These are phyloP conservation scores for Diachrysia chrysitis DNA, from an alignment of 2,888 invertebrate genomes.

Conservation along the genomic window DNA sequence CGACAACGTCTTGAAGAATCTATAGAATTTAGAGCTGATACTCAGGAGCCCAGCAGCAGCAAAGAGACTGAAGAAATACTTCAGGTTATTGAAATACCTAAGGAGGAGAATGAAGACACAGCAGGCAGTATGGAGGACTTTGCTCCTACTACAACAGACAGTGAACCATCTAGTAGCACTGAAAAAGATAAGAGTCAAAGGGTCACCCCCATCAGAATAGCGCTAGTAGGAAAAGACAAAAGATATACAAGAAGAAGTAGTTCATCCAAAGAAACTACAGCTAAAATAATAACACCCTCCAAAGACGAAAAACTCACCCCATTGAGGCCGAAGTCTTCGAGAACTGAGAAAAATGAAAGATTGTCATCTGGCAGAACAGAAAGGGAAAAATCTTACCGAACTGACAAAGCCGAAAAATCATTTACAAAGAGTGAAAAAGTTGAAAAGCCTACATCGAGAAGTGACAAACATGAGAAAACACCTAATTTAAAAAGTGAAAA, in stretches of 20 bases:
- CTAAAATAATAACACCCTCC: slow-evolving; percentile 50
- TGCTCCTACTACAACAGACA: slow-evolving; percentile 49
- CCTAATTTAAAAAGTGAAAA: slow-evolving; percentile 21
- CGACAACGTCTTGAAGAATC: slow-evolving; percentile 61
- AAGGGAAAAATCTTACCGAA: slow-evolving; percentile 3
- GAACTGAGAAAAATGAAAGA: slow-evolving; percentile 44
- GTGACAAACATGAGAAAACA: slow-evolving; percentile 23
- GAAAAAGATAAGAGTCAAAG: slow-evolving; percentile 61
- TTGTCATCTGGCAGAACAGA: slow-evolving; percentile 9
- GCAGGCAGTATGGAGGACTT: slow-evolving; percentile 30
- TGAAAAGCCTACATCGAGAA: slow-evolving; percentile 4
- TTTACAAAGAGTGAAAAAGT: slow-evolving; percentile 7
- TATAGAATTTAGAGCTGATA: slow-evolving; percentile 35
- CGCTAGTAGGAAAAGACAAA: slow-evolving; percentile 65
- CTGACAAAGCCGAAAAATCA: slow-evolving; percentile 27
- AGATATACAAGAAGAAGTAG: slow-evolving; percentile 58
- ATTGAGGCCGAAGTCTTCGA: slow-evolving; percentile 51
- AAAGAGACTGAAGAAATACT: slow-evolving; percentile 44
- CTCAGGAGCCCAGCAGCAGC: slow-evolving; percentile 26
- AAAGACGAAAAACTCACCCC: slow-evolving; percentile 50
- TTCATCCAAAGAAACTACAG: slow-evolving; percentile 48
- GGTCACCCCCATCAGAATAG: slow-evolving; percentile 69
- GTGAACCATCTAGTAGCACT: slow-evolving; percentile 55
- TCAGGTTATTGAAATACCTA: slow-evolving; percentile 37
- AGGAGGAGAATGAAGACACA: slow-evolving; percentile 17